Evolutionary conservation across 2,797 vertebrate species (phyloP).

Genomic region (Sparus aurata): DNA sequence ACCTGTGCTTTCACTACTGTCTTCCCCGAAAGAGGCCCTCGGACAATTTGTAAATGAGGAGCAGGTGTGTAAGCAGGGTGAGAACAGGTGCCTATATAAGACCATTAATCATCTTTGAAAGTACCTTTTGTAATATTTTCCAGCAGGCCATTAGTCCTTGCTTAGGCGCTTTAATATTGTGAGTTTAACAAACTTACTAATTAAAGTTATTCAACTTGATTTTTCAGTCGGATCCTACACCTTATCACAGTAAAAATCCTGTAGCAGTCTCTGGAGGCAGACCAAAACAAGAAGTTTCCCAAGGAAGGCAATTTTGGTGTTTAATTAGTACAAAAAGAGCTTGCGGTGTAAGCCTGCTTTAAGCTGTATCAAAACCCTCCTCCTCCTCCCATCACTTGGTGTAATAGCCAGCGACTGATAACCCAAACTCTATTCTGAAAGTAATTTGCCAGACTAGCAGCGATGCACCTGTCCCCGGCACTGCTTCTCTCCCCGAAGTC

Average conservation of each 20-base stretch:
- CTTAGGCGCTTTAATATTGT: background rate
- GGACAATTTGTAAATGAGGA: background rate
- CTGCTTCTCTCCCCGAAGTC: slow-evolving; percentile 74
- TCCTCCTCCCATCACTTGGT: slow-evolving; percentile 54
- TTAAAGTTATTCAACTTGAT: slow-evolving; percentile 30
- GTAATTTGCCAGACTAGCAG: slow-evolving; percentile 78
- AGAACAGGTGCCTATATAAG: slow-evolving; percentile 6
- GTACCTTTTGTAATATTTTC: background rate
- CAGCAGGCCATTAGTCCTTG: background rate
- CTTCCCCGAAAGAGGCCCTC: background rate
- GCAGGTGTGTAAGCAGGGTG: slow-evolving; percentile 1
- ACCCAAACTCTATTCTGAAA: slow-evolving; percentile 78
- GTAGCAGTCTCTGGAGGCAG: background rate
- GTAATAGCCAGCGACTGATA: slow-evolving; percentile 73
- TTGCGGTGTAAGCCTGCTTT: slow-evolving; percentile 40
- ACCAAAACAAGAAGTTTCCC: slow-evolving; percentile 43
- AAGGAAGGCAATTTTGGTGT: slow-evolving; percentile 39
- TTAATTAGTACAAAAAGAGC: slow-evolving; percentile 67
- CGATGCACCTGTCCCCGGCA: slow-evolving; percentile 77
- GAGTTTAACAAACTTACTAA: slow-evolving; percentile 31
- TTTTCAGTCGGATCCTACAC: slow-evolving; percentile 30
- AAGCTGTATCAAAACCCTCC: slow-evolving; percentile 51
- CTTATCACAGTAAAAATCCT: slow-evolving; percentile 43
- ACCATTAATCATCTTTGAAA: slow-evolving; percentile 1
- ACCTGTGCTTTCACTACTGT: background rate